Evolutionary conservation across 2,888 invertebrate species (phyloP), one percentile per base, ranked within the genome.

Genomic region (Drosophila cracens): DNA sequence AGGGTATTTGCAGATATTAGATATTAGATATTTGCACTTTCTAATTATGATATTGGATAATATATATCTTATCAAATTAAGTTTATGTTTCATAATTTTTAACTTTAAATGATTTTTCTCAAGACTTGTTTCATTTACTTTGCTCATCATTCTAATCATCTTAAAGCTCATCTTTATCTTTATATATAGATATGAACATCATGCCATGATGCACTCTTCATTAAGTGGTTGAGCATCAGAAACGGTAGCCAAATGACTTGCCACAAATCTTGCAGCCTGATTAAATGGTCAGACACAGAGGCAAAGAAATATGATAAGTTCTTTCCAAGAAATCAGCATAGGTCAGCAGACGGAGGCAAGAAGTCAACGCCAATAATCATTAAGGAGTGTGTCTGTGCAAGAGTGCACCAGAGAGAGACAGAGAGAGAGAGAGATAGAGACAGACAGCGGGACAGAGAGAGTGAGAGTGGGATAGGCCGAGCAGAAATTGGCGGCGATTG

Each of bases 281-380:
- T 52, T 61, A 52, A 66, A 40, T 52, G 62, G 29, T 6, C 51
- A 51, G 60, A 49, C 49, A 13, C 27, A 8, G 13, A 27, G 16
- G 2, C 27, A 6, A 27, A 65, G 62, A 70, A 78, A 83, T 73
- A 86, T 83, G 73, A 84, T 79, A 82, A 87, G 82, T 82, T 70
- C 57, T 76, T 85, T 85, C 89, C 84, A 60, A 87, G 85, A 85
- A 85, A 89, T 80, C 87, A 82, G 73, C 87, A 80, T 87, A 89
- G 85, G 85, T 85, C 89, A 88, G 70, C 71, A 70, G 74, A 70
- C 71, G 68, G 57, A 63, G 74, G 51, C 52, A 51, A 65, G 60
- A 54, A 61, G 62, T 62, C 81, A 81, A 51, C 78, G 66, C 70
- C 82, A 74, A 83, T 81, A 84, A 83, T 69, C 75, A 65, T 54